Evolutionary conservation across 2,888 invertebrate genomes (phyloP).

Genomic region (Terebella lapidaria): DNA sequence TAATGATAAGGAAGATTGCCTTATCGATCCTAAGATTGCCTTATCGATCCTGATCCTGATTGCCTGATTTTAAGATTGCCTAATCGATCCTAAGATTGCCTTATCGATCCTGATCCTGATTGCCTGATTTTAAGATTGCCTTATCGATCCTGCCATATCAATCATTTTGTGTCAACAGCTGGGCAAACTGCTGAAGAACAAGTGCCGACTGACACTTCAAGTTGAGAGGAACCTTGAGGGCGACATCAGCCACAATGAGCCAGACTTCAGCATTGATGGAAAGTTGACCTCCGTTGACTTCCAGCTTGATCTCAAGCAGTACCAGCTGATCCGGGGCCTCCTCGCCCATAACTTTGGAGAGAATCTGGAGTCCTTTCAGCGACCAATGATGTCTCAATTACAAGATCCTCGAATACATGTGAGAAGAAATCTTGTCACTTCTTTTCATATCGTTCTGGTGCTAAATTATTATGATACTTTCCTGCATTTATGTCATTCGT

Average conservation of each 20-base stretch:
- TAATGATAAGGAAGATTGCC: too few relatives aligned
- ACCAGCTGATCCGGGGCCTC: conserved; percentile 80
- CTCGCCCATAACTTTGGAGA: conserved; percentile 87
- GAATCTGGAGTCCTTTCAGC: conserved; percentile 60
- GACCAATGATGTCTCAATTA: conserved; percentile 42
- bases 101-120: too few relatives aligned
- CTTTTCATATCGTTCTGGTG: too few relatives aligned
- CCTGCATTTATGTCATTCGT: background rate
- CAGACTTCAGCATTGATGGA: conserved; percentile 81
- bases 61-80: too few relatives aligned
- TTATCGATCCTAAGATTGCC: too few relatives aligned
- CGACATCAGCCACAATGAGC: conserved; percentile 58
- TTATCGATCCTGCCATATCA: too few relatives aligned
- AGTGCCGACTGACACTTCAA: conserved; percentile 68
- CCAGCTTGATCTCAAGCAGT: conserved; percentile 76
- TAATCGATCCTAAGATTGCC: too few relatives aligned
- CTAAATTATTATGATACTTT: background rate
- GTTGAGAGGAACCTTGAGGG: conserved; percentile 77
- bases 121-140: too few relatives aligned
- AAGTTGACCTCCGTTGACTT: conserved; percentile 79
- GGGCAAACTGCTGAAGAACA: conserved; percentile 63
- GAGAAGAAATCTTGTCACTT: too few relatives aligned
- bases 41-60: too few relatives aligned
- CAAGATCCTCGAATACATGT: conserved; percentile 56
- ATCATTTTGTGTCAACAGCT: conserved; percentile 29